phyloP scores from a whole-genome alignment of 2,797 vertebrate genomes.

The Dallia pectoralis region DNA sequence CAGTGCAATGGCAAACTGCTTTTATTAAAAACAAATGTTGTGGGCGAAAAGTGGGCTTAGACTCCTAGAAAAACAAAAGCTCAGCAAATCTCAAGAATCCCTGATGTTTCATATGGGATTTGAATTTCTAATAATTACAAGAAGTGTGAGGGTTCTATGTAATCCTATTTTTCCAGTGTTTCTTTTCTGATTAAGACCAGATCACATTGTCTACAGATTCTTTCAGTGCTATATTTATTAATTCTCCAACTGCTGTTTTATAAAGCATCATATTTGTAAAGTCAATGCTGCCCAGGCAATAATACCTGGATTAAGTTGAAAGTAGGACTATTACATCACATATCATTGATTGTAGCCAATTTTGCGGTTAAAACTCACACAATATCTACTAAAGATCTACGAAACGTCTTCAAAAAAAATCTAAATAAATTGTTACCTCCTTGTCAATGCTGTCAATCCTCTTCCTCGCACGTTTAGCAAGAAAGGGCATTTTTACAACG shows the following conservation, averaged over 20 bases:
- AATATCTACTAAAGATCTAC: too few species aligned
- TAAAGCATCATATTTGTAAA: not conserved
- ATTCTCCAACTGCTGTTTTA: not conserved
- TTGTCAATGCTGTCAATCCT: not conserved
- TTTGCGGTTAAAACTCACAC: too few species aligned
- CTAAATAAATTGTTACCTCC: too few species aligned
- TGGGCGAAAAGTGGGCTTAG: constrained; percentile 5
- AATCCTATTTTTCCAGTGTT: constrained; percentile 19
- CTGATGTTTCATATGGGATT: constrained; percentile 18
- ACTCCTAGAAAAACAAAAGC: constrained; percentile 13
- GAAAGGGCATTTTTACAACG: not conserved
- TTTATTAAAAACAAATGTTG: constrained; percentile 48
- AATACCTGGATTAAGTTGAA: too few species aligned
- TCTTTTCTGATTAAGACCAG: constrained; percentile 35
- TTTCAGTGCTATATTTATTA: not conserved
- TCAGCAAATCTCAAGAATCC: constrained; percentile 33
- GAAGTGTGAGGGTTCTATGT: constrained; percentile 23
- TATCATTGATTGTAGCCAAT: too few species aligned
- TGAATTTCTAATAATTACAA: constrained; percentile 36
- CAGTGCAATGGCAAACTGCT: not conserved
- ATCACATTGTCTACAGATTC: constrained; percentile 16
- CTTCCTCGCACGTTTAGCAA: not conserved
- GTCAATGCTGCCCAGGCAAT: too few species aligned
- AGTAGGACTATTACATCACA: too few species aligned
- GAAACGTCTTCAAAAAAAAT: too few species aligned